Percentiles rank a stretch among this genome's conserved stretches.
phyloP scores from a whole-genome alignment of 2,113 vertebrate species.

The Oriolus oriolus region DNA sequence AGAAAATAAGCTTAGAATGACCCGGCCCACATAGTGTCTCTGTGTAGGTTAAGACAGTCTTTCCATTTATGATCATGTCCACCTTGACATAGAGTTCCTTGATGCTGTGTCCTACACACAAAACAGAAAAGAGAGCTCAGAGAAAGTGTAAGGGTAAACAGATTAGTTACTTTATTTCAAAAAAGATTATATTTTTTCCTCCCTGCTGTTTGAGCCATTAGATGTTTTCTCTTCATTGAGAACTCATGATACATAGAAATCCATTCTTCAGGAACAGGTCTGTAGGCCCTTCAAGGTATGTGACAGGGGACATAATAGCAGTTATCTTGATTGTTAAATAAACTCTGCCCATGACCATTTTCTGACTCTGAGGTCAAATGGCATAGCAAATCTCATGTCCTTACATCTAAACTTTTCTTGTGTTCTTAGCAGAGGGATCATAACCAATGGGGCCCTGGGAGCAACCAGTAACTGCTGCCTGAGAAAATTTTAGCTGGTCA shows the following conservation, averaged over 20 bases:
- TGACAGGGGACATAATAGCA: not conserved
- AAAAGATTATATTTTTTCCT: fast-evolving
- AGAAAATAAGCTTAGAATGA: constrained; percentile 60
- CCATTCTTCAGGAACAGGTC: not conserved
- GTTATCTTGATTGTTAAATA: not conserved
- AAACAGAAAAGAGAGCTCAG: not conserved
- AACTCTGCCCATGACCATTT: not conserved
- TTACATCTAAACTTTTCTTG: not conserved
- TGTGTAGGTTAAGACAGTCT: constrained; percentile 17
- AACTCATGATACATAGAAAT: not conserved
- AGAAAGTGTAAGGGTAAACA: not conserved
- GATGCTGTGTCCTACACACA: constrained; percentile 60
- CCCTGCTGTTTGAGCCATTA: not conserved
- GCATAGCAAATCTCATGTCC: not conserved
- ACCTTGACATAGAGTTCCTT: constrained; percentile 25
- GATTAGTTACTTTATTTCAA: not conserved
- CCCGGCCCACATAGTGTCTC: constrained; percentile 45
- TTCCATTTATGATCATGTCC: constrained; percentile 25
- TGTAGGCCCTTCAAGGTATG: not conserved
- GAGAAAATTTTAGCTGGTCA: not conserved
- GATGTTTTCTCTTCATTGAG: not conserved
- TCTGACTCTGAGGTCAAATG: not conserved
- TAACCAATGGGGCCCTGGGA: not conserved
- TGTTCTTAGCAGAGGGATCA: not conserved
- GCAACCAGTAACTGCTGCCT: not conserved